phyloP scores from a whole-genome alignment of 2,797 vertebrate genomes.

The Girardinus metallicus region DNA sequence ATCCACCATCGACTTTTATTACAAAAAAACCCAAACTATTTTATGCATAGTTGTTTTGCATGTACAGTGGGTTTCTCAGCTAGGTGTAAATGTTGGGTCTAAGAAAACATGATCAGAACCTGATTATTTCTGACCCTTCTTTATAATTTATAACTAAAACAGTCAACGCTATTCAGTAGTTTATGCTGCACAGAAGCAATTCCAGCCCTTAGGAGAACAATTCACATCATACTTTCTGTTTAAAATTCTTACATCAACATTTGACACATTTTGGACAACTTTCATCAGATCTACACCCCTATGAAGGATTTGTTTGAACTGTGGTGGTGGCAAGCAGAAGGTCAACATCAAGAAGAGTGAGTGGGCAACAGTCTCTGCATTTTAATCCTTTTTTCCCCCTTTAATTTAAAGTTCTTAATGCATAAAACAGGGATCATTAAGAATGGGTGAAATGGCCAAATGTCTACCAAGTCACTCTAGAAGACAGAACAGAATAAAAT shows the following conservation, averaged over 20 bases:
- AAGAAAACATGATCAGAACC: neutral
- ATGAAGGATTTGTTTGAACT: slow-evolving; percentile 1
- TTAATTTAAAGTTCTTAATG: slow-evolving; percentile 14
- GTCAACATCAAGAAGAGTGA: slow-evolving; percentile 61
- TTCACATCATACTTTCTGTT: neutral
- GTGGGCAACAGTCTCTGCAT: slow-evolving; percentile 52
- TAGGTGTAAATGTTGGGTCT: neutral
- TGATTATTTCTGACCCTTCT: neutral
- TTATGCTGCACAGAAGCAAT: neutral
- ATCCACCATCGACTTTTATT: neutral
- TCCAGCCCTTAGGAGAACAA: neutral
- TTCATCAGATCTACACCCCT: neutral
- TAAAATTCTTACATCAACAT: neutral
- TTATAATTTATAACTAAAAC: neutral
- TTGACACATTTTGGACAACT: neutral
- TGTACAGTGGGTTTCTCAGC: neutral
- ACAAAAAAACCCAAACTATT: neutral
- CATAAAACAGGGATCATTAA: slow-evolving; percentile 22
- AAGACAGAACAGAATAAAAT: slow-evolving; percentile 2
- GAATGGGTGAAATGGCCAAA: slow-evolving; percentile 30
- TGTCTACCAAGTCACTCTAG: slow-evolving; percentile 14
- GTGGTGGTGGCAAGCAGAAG: neutral
- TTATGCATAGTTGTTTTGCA: neutral
- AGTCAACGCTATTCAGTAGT: neutral
- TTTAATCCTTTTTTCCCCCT: neutral